Evolutionary conservation across 2,797 vertebrate species (phyloP).

Genomic region (Pagetopsis macropterus): DNA sequence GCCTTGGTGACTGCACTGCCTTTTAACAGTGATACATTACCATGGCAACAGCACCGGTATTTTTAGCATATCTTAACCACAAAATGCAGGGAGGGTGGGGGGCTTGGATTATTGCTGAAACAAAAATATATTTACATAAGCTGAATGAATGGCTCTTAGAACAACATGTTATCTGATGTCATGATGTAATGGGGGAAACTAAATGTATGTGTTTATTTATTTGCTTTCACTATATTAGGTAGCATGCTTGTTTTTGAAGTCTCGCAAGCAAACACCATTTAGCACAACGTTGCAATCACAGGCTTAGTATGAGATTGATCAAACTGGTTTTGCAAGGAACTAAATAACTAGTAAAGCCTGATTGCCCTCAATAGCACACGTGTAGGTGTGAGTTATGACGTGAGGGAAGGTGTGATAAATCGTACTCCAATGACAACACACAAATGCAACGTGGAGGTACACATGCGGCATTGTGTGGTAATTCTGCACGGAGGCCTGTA

Average conservation of each 20-base stretch:
- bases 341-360: conserved; percentile 15
- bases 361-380: conserved; percentile 20
- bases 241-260: conserved; percentile 14
- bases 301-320: conserved; percentile 6
- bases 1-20: conserved; percentile 22
- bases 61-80: conserved; percentile 32
- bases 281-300: not conserved
- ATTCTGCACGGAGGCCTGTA: conserved; percentile 4
- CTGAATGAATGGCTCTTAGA: not conserved
- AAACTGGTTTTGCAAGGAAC: conserved; percentile 25
- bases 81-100: not conserved
- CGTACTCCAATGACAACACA: not conserved
- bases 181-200: not conserved
- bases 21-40: conserved; percentile 22
- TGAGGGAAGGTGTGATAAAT: conserved; percentile 23
- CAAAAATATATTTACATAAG: conserved; percentile 12
- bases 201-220: not conserved
- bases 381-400: conserved; percentile 26
- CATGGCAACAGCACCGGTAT: conserved; percentile 44
- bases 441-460: not conserved
- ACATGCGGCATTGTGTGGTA: not conserved
- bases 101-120: conserved; percentile 10
- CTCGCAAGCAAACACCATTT: not conserved
- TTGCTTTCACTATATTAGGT: conserved; percentile 3
- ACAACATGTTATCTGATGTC: not conserved